phyloP scores from a whole-genome alignment of 2,888 invertebrate species.

The Nemapogon koenigi region DNA sequence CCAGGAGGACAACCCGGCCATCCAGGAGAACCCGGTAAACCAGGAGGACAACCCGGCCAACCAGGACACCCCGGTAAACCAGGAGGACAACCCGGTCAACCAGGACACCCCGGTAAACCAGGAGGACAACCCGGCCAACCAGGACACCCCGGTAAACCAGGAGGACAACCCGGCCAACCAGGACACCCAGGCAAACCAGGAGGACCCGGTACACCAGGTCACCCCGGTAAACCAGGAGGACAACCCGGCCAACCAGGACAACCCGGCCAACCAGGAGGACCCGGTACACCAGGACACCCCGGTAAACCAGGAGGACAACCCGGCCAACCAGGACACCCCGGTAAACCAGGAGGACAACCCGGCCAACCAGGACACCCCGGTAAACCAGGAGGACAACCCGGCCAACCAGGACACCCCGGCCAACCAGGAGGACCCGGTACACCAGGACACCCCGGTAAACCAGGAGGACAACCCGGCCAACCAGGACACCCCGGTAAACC shows the following conservation, averaged over 20 bases:
- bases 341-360: constrained; percentile 1
- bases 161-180: not conserved
- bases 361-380: constrained; percentile 2
- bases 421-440: constrained; percentile 7
- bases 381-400: constrained; percentile 1
- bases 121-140: constrained; percentile 32
- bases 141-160: constrained; percentile 11
- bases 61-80: constrained; percentile 52
- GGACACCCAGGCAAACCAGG: not conserved
- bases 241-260: not conserved
- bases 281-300: not conserved
- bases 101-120: constrained; percentile 26
- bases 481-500: not conserved
- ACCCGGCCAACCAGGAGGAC: not conserved
- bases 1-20: constrained; percentile 32
- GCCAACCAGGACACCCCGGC: not conserved
- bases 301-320: not conserved
- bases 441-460: constrained; percentile 15
- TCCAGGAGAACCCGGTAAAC: constrained; percentile 29
- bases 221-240: not conserved
- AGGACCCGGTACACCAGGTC: not conserved
- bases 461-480: constrained; percentile 3
- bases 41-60: constrained; percentile 16
- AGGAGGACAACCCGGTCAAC: constrained; percentile 12
- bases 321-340: not conserved